Evolutionary conservation across 2,113 vertebrate species (phyloP).

Genomic region (Lamprologus speciosus): DNA sequence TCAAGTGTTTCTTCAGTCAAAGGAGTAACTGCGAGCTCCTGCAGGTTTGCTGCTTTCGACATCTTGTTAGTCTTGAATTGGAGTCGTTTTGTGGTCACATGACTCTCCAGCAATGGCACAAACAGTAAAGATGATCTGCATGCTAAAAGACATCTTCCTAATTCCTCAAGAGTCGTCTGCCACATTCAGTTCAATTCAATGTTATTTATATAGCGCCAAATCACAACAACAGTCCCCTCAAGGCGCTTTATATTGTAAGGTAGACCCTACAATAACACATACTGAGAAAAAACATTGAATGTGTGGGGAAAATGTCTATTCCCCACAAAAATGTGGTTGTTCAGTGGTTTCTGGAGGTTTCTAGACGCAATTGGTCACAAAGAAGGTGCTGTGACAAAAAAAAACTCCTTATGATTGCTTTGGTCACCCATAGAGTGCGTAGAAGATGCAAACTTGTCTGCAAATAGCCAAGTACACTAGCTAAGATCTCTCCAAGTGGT

Average conservation of each 20-base stretch:
- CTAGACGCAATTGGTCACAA: background rate
- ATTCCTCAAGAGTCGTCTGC: background rate
- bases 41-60: conserved; percentile 1
- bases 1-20: background rate
- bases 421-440: rapidly evolving
- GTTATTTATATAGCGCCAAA: background rate
- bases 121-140: background rate
- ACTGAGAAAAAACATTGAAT: background rate
- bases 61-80: background rate
- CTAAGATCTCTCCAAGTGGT: background rate
- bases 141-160: background rate
- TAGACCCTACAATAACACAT: background rate
- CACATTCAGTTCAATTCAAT: background rate
- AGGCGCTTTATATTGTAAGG: background rate
- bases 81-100: background rate
- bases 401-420: background rate
- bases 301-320: background rate
- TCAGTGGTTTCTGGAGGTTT: background rate
- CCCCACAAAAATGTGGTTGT: background rate
- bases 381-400: background rate
- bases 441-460: background rate
- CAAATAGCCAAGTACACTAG: background rate
- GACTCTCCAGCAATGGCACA: background rate
- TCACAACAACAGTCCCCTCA: background rate
- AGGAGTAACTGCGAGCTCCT: background rate